Base-by-base conservation (phyloP, 2,888 invertebrate species). In the Drosophila antonietae region DNA sequence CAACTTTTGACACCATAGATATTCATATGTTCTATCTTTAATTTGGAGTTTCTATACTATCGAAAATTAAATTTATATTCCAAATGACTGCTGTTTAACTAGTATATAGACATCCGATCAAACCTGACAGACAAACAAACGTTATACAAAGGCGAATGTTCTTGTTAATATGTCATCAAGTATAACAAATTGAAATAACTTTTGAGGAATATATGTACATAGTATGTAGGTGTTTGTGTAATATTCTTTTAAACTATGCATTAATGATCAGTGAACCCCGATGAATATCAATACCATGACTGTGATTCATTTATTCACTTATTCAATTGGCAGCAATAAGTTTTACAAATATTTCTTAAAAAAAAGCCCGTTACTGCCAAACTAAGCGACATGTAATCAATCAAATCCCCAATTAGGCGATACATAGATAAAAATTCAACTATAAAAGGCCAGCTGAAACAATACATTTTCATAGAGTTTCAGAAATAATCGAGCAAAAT, bases 401-500 rank as follows among this genome's bases (percentile, higher is more conserved):
- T 69, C 70, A 69, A 44, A 61, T 49, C 20, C 70, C 15, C 33
- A 23, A 35, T 41, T n/a, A n/a, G 18, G 4, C 39, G 12, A 12
- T n/a, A 41, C 10, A 47, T 15, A 39, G 69, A 70, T 70, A 70
- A 69, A 33, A 20, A 52, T 20, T 28, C 1, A 18, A 9, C 33
- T 62, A 70, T 71, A 70, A 57, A 63, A 71, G 18, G 14, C 15
- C 15, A 20, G 41, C 10, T 3, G 14, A 2, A 10, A 8, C 14
- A 20, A 14, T 18, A 14, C 23, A 44, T 31, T 23, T 41, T 28
- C 47, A 33, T 46, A 70, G 20, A 44, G n/a, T 39, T 60, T 9
- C 18, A 46, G 12, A 39, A 9, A 9, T 47, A 63, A 49, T 28
- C 37, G 46, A 56, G 12, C 55, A 46, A 62, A 66, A 80, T 83